phyloP scores from a whole-genome alignment of 2,888 invertebrate genomes.

The Linyphia triangularis region DNA sequence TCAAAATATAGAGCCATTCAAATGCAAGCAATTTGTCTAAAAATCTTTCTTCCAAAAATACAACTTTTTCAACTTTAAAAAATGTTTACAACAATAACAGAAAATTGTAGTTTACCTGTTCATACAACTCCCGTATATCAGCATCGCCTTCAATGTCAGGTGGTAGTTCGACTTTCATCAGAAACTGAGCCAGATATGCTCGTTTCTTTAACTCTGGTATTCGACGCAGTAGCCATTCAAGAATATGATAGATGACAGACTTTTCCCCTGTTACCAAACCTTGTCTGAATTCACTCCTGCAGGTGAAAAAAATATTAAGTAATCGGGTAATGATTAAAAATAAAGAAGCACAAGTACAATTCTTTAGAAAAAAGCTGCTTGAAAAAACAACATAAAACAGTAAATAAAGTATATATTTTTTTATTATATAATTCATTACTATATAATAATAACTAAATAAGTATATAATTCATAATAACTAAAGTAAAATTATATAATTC shows the following conservation, averaged over 20 bases:
- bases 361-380: background rate
- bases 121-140: constrained; percentile 86
- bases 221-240: constrained; percentile 89
- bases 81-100: background rate
- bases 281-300: constrained; percentile 83
- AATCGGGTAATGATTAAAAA: no score
- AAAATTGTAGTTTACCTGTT: constrained; percentile 81
- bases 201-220: constrained; percentile 88
- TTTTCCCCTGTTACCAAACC: constrained; percentile 87
- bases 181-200: constrained; percentile 88
- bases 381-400: no score
- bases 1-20: no score
- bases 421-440: background rate
- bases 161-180: constrained; percentile 86
- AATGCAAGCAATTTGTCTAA: background rate
- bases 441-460: background rate
- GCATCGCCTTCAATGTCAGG: constrained; percentile 87
- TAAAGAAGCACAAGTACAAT: background rate
- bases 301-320: constrained; percentile 7
- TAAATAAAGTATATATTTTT: background rate
- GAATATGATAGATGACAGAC: constrained; percentile 86
- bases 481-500: background rate
- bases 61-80: background rate
- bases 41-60: background rate
- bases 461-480: background rate